These are phyloP conservation scores for Rhadina sibilatrix DNA, from an alignment of 2,113 vertebrate species.

Conservation along the genomic window DNA sequence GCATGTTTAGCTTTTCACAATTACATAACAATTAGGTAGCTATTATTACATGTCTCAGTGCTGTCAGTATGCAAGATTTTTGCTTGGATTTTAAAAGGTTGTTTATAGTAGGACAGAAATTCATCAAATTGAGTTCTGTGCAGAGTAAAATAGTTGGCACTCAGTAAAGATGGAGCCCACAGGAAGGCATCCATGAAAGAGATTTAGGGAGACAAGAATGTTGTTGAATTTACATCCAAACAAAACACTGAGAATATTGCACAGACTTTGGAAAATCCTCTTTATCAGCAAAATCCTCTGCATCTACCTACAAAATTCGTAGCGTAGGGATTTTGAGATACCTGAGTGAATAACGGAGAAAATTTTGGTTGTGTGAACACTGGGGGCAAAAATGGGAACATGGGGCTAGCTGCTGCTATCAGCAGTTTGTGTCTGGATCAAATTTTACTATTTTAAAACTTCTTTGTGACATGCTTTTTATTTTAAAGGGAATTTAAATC, in stretches of 20 bases:
- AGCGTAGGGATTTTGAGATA: background rate
- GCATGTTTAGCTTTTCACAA: background rate
- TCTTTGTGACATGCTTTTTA: background rate
- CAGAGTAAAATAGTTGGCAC: background rate
- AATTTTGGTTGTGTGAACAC: background rate
- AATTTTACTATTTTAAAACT: background rate
- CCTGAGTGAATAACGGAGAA: background rate
- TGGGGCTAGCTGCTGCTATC: accelerated
- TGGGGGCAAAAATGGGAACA: background rate
- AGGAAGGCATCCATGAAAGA: background rate
- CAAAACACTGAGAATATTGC: background rate
- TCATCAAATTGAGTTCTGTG: background rate
- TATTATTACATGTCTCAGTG: background rate
- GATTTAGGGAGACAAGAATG: background rate
- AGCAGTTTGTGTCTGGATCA: background rate
- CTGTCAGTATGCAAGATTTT: background rate
- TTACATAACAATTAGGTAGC: background rate
- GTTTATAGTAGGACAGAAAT: background rate
- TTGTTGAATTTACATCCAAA: background rate
- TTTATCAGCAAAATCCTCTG: background rate
- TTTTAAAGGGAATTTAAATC: background rate
- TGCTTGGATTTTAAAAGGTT: background rate
- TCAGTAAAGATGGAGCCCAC: background rate
- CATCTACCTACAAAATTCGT: background rate
- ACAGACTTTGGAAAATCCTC: background rate